Evolutionary conservation across 2,888 invertebrate species (phyloP).

Genomic region (Trichogramma evanescens): DNA sequence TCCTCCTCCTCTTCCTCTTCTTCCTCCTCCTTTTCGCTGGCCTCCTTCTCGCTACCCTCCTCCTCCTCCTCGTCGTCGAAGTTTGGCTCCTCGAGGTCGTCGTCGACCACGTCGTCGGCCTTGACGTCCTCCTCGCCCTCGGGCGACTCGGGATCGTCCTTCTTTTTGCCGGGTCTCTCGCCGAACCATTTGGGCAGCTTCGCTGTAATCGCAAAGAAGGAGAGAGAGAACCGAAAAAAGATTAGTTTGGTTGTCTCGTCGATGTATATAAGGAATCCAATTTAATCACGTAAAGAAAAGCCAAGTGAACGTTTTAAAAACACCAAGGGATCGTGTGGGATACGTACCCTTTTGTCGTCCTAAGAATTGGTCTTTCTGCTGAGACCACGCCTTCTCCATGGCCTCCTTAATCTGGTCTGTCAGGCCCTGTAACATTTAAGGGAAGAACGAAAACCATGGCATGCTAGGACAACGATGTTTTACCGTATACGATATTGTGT

Average conservation of each 20-base stretch:
- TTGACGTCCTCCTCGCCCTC: constrained; percentile 86
- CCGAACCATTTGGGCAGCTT: constrained; percentile 94
- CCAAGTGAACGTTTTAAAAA: neutral
- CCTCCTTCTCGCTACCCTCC: constrained; percentile 64
- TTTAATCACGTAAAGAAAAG: neutral
- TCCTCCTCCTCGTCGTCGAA: constrained; percentile 69
- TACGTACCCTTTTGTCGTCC: constrained; percentile 84
- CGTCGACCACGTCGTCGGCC: constrained; percentile 66
- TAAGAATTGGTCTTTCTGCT: constrained; percentile 80
- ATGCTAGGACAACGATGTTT: constrained; percentile 36
- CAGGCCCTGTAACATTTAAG: constrained; percentile 65
- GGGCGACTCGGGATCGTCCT: constrained; percentile 81
- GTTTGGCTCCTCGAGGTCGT: constrained; percentile 59
- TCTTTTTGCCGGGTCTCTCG: constrained; percentile 88
- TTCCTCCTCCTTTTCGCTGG: constrained; percentile 52
- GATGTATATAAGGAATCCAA: neutral
- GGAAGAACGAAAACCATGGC: constrained; percentile 33
- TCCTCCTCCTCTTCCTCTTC: constrained; percentile 42
- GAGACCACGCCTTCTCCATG: constrained; percentile 81
- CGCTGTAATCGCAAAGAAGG: constrained; percentile 52
- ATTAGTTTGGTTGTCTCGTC: neutral
- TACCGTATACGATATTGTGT: no score
- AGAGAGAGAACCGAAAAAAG: neutral
- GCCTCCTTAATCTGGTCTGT: constrained; percentile 76
- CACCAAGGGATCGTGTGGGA: neutral